Evolutionary conservation across 2,113 vertebrate genomes (phyloP).

Genomic region (Vulpes ferrilata): DNA sequence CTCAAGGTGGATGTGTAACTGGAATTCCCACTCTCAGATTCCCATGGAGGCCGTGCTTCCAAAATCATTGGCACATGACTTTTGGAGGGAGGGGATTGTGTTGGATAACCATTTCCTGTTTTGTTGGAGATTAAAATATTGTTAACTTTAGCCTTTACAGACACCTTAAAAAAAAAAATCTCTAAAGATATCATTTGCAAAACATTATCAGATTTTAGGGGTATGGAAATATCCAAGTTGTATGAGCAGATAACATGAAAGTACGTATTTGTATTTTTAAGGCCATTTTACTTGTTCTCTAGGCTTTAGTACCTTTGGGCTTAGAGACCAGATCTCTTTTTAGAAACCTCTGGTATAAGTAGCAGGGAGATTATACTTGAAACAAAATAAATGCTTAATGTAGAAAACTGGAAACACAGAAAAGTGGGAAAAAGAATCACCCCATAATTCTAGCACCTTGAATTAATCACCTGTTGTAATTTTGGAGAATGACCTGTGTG

Average conservation of each 20-base stretch:
- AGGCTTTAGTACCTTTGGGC: background rate
- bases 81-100: background rate
- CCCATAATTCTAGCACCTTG: background rate
- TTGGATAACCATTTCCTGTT: background rate
- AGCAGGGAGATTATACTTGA: constrained; percentile 9
- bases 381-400: background rate
- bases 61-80: background rate
- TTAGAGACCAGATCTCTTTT: background rate
- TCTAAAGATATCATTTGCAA: background rate
- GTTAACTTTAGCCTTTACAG: background rate
- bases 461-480: background rate
- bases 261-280: constrained; percentile 4
- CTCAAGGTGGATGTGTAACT: background rate
- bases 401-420: background rate
- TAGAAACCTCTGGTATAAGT: constrained; percentile 28
- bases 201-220: background rate
- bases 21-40: background rate
- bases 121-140: background rate
- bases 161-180: background rate
- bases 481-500: background rate
- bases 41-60: background rate
- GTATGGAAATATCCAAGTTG: background rate
- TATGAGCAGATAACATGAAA: background rate
- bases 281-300: background rate
- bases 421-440: background rate